phyloP scores from a whole-genome alignment of 2,888 invertebrate species.

The Tanypteryx hageni region DNA sequence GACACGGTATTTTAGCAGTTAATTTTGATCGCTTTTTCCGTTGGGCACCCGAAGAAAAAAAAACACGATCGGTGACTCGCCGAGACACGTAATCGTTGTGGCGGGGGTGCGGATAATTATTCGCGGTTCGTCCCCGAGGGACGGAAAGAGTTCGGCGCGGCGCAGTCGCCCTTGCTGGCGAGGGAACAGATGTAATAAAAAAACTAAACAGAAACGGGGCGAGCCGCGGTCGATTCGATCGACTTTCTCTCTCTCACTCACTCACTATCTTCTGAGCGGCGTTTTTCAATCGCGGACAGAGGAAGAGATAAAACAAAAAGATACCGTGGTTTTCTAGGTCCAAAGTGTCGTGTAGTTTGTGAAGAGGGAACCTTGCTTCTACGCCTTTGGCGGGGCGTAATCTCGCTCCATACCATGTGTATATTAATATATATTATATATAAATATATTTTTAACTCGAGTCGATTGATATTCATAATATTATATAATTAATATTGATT shows the following conservation, averaged over 20 bases:
- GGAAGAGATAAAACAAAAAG: slow-evolving; percentile 13
- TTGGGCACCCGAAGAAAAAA: not conserved
- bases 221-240: not conserved
- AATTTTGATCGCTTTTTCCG: slow-evolving; percentile 15
- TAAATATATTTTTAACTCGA: slow-evolving; percentile 65
- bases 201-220: not conserved
- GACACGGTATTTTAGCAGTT: slow-evolving; percentile 12
- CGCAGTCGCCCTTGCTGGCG: slow-evolving; percentile 57
- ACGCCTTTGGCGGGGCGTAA: slow-evolving; percentile 58
- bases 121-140: not conserved
- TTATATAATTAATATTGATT: slow-evolving; percentile 64
- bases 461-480: slow-evolving; percentile 66
- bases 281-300: not conserved
- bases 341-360: slow-evolving; percentile 60
- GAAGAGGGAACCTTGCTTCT: slow-evolving; percentile 62
- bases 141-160: not conserved
- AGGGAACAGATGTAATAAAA: slow-evolving; percentile 18
- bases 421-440: slow-evolving; percentile 65
- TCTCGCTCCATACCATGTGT: slow-evolving; percentile 64
- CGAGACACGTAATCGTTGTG: not conserved
- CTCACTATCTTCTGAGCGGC: slow-evolving; percentile 39
- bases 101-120: not conserved
- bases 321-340: slow-evolving; percentile 56
- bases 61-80: not conserved
- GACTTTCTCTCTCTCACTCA: slow-evolving; percentile 50